Evolutionary conservation across 2,797 vertebrate species (phyloP), one percentile per base, ranked within the genome.

Genomic region (Apogon talboti): DNA sequence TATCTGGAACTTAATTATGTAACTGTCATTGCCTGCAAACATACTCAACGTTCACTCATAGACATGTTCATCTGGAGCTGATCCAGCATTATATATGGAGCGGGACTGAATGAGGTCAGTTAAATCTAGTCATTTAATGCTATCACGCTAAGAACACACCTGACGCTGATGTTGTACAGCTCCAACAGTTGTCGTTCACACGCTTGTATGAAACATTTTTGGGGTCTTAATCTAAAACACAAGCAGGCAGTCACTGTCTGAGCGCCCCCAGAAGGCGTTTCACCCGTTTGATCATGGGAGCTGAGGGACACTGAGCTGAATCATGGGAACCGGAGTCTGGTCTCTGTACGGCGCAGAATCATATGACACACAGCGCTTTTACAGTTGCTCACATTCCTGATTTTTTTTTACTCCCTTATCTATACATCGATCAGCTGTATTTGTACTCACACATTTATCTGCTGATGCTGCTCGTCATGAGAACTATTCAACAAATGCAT

Each of bases 311-410:
- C 48, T 78, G 73, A 81, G 73, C 71, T 50, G 46, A 18, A 60
- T 83, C 86, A 86, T 49, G 76, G 75, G 85, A 85, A 63, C 48
- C 48, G 11, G 59, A 55, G 45, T 44, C 49, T 37, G 69, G 48
- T 46, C 40, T 1, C 65, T 0, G 44, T 28, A 19, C 46, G 44
- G 40, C 68, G 42, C 61, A 28, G 35, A 56, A 47, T 81, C 85
- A 84, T 62, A 62, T 71, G 79, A 84, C 56, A 1, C 45, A 37
- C n/a, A n/a, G n/a, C n/a, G n/a, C 9, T 48, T 45, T 54, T 43
- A 44, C 41, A 43, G 35, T 44, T 9, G 8, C 30, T 15, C 9
- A 7, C 65, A 65, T 61, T 66, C 68, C 67, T 55, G 37, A 46
- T 52, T 19, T 19, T 19, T 0, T 40, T 43, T 41, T 1, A 37